Percentiles rank a stretch among this genome's conserved stretches.
Evolutionary conservation across 2,888 invertebrate genomes (phyloP).

Genomic region (Pyrgus malvae): DNA sequence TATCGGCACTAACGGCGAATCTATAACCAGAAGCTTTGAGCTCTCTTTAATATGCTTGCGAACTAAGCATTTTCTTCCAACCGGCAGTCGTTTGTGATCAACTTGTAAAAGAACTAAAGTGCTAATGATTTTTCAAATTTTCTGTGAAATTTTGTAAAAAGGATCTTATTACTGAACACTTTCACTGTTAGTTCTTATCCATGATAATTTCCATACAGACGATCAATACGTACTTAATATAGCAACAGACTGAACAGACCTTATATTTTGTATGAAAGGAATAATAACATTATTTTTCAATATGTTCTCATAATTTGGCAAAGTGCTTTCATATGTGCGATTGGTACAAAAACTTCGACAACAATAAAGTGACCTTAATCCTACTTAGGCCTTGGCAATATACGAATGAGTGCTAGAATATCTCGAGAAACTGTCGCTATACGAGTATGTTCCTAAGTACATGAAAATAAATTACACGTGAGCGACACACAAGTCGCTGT

Average conservation of each 20-base stretch:
- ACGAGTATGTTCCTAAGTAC: conserved; percentile 14
- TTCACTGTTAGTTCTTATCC: too few relatives aligned
- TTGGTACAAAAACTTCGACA: not conserved
- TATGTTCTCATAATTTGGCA: too few relatives aligned
- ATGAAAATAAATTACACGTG: conserved; percentile 18
- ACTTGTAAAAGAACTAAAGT: not conserved
- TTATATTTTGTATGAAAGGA: too few relatives aligned
- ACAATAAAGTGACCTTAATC: conserved; percentile 1
- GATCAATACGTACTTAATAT: too few relatives aligned
- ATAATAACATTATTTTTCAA: too few relatives aligned
- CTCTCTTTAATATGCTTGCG: conserved; percentile 13
- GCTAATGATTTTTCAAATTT: not conserved
- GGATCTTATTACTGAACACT: too few relatives aligned
- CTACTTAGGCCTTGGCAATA: conserved; percentile 4
- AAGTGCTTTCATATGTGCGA: not conserved
- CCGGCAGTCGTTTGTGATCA: conserved; percentile 6
- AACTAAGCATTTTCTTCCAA: conserved; percentile 14
- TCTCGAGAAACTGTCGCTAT: conserved; percentile 22
- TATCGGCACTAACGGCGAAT: too few relatives aligned
- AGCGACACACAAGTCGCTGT: conserved; percentile 8
- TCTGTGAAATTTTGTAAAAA: not conserved
- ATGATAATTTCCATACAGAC: too few relatives aligned
- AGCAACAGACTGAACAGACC: too few relatives aligned
- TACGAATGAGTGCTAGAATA: conserved; percentile 2
- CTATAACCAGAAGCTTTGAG: not conserved